Conservation (phyloP, 2,888 invertebrate species). For the Tortrix viridana region DNA sequence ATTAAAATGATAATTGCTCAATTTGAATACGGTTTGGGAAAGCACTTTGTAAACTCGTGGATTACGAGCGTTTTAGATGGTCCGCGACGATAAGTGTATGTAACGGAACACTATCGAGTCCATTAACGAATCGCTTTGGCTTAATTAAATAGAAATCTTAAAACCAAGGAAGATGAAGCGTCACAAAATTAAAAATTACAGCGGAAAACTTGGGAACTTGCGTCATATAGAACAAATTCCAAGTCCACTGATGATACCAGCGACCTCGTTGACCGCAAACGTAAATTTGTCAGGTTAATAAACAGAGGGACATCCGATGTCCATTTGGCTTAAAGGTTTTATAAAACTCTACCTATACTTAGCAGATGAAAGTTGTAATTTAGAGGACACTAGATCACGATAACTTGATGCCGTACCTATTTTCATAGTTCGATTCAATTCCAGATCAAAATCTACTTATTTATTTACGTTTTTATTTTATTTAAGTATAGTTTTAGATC, state of each 20-base stretch:
- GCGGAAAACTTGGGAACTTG: background rate
- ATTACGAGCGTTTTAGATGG: slow-evolving; percentile 58
- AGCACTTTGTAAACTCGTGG: slow-evolving; percentile 56
- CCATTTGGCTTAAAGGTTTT: slow-evolving; percentile 43
- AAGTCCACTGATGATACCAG: background rate
- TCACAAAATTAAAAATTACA: slow-evolving; percentile 13
- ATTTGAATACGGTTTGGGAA: slow-evolving; percentile 56
- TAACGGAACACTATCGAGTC: slow-evolving; percentile 56
- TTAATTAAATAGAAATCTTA: slow-evolving; percentile 62
- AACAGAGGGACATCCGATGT: slow-evolving; percentile 48
- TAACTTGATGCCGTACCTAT: slow-evolving; percentile 5
- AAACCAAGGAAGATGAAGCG: slow-evolving; percentile 50
- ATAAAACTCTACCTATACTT: slow-evolving; percentile 30
- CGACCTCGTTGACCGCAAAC: background rate
- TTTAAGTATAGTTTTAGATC: too few relatives aligned
- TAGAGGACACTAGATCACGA: slow-evolving; percentile 33
- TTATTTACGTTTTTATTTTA: too few relatives aligned
- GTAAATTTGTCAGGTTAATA: slow-evolving; percentile 43
- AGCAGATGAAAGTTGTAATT: slow-evolving; percentile 32
- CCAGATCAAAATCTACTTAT: too few relatives aligned
- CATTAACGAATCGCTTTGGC: slow-evolving; percentile 62
- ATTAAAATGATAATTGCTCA: slow-evolving; percentile 55
- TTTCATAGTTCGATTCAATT: background rate
- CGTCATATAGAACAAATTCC: background rate
- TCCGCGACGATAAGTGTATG: slow-evolving; percentile 50